Base-by-base conservation (phyloP, 2,113 vertebrate species). In the Mus spicilegus region DNA sequence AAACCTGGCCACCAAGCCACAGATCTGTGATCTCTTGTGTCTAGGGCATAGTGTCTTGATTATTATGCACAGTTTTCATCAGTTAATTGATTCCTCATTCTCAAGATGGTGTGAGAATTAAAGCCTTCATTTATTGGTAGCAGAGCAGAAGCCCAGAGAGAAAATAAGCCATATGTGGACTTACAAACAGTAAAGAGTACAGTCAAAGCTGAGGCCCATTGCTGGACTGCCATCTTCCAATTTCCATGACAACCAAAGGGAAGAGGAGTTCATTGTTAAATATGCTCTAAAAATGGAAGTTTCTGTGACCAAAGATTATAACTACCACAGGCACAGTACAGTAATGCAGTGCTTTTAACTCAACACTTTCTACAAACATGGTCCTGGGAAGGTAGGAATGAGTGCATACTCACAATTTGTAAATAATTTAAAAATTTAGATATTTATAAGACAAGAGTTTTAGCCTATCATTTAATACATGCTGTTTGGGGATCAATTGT, bases 211-310 rank as follows among this genome's bases (percentile, higher is more conserved):
- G 5, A 46, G 33, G 42, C 87, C 28, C 72, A 13, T 9, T 9
- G 22, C 19, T 49, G 16, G 13, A 39, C 20, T 58, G 13, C 12
- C 54, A 67, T 19, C 20, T 49, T 20, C 72, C 39, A 1, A 0
- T 11, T 69, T 30, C 20, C 33, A 6, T 16, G 0, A 22, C 1
- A 46, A 17, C 33, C 7, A 16, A 54, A 24, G 1, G 30, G 42
- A 42, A 70, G 75, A 63, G 22, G 22, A 16, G 13, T 16, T 11
- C 10, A 24, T 2, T 78, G 3, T 73, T 87, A 67, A 51, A 42
- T 30, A 14, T 10, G 46, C 13, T 26, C 36, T 56, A 19, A 61
- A 51, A 33, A 28, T 1, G 14, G 39, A 70, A 3, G 7, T 91
- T 81, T 81, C n/a, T 87, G 51, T 49, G 56, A 12, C n/a, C 39